Percentiles rank a stretch among this genome's conserved stretches.
These are phyloP conservation scores for Aurelia aurita complex sp. Pacific DNA, from an alignment of 30 jellyfish, hydroid and myxozoan genomes.

Conservation along the genomic window DNA sequence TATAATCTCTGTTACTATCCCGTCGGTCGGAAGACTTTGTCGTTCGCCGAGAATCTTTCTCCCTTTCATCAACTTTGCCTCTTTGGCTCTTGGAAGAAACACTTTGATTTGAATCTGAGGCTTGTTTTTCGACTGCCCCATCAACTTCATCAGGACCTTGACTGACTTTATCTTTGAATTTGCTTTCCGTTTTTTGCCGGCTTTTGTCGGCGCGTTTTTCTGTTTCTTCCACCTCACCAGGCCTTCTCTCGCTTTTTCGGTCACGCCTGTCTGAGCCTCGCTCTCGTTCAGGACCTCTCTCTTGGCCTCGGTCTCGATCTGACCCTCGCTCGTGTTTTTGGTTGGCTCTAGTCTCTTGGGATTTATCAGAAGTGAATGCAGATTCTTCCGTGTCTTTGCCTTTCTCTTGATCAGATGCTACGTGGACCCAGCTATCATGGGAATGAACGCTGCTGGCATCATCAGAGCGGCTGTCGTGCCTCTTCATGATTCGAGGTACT, in stretches of 20 bases:
- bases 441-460: constrained; percentile 86
- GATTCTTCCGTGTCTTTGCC: constrained; percentile 38
- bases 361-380: neutral
- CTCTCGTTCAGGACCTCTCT: neutral
- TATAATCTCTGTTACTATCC: constrained; percentile 1
- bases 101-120: neutral
- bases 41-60: constrained; percentile 2
- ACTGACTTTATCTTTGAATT: neutral
- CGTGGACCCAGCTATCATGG: constrained; percentile 69
- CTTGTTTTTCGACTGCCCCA: neutral
- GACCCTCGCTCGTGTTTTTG: neutral
- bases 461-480: constrained; percentile 93
- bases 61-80: neutral
- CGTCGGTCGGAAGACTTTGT: constrained; percentile 4
- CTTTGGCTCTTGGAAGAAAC: neutral
- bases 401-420: constrained; percentile 29
- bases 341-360: neutral
- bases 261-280: neutral
- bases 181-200: neutral
- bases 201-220: neutral
- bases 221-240: neutral
- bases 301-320: neutral
- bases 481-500: constrained; percentile 69
- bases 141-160: neutral
- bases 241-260: neutral